A percentile compares a stretch with the other conserved stretches of the same genome.
Conservation (phyloP, 2,113 vertebrate genomes). For the Cyphomyrus discorhynchus region DNA sequence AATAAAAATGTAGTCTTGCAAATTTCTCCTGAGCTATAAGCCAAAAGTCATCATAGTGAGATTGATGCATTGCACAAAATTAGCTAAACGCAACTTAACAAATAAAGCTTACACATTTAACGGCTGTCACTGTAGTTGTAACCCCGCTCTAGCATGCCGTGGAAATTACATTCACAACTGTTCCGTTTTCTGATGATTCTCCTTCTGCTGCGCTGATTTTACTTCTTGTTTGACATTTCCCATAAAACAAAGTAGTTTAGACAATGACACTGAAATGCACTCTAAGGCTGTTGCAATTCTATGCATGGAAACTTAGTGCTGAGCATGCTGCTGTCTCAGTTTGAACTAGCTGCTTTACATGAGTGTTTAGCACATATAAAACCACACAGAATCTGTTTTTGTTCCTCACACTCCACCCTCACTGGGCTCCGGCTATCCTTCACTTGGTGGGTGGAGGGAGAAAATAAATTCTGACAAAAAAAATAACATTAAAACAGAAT, state of each 20-base stretch:
- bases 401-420: neutral
- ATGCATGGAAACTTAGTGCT: neutral
- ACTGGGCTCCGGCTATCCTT: neutral
- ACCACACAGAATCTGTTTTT: neutral
- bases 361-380: neutral
- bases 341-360: neutral
- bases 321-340: neutral
- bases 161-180: neutral
- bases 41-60: neutral
- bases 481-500: neutral
- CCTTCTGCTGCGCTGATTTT: neutral
- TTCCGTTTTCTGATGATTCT: neutral
- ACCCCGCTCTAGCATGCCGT: neutral
- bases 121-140: neutral
- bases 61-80: neutral
- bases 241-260: neutral
- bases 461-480: neutral
- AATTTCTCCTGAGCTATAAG: neutral
- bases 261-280: neutral
- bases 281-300: neutral
- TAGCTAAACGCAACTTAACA: neutral
- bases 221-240: neutral
- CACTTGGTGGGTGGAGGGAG: slow-evolving; percentile 9
- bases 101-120: neutral
- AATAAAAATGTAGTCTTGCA: neutral